Percentiles rank a stretch among this genome's conserved stretches.
Evolutionary conservation across 2,113 vertebrate genomes (phyloP).

Genomic region (Tachysurus vachellii): DNA sequence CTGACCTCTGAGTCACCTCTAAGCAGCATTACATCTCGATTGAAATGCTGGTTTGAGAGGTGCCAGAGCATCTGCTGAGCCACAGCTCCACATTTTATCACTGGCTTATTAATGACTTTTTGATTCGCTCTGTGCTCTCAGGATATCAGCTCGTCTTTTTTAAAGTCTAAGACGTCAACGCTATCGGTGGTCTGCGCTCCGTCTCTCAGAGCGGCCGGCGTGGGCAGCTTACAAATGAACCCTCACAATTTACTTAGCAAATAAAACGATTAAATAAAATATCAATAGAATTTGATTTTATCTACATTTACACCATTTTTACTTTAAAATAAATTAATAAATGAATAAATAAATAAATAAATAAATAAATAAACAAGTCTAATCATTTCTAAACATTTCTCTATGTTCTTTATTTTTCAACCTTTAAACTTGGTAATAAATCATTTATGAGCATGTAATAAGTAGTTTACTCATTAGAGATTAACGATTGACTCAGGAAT

Average conservation of each 20-base stretch:
- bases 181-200: slow-evolving; percentile 49
- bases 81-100: slow-evolving; percentile 51
- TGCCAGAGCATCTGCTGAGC: slow-evolving; percentile 37
- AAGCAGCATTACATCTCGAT: slow-evolving; percentile 21
- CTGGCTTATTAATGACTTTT: slow-evolving; percentile 52
- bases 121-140: slow-evolving; percentile 31
- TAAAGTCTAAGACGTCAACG: slow-evolving; percentile 33
- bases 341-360: too few species aligned
- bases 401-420: background rate
- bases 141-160: slow-evolving; percentile 39
- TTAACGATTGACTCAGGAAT: background rate
- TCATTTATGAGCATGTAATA: background rate
- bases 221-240: background rate
- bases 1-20: slow-evolving; percentile 39
- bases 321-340: too few species aligned
- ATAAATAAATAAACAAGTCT: background rate
- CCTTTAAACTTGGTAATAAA: background rate
- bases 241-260: background rate
- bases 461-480: background rate
- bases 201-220: slow-evolving; percentile 29
- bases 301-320: too few species aligned
- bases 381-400: background rate
- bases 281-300: too few species aligned
- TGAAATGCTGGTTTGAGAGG: slow-evolving; percentile 1
- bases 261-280: background rate